Base-by-base conservation (phyloP, 2,113 vertebrate species). In the Carassius auratus region DNA sequence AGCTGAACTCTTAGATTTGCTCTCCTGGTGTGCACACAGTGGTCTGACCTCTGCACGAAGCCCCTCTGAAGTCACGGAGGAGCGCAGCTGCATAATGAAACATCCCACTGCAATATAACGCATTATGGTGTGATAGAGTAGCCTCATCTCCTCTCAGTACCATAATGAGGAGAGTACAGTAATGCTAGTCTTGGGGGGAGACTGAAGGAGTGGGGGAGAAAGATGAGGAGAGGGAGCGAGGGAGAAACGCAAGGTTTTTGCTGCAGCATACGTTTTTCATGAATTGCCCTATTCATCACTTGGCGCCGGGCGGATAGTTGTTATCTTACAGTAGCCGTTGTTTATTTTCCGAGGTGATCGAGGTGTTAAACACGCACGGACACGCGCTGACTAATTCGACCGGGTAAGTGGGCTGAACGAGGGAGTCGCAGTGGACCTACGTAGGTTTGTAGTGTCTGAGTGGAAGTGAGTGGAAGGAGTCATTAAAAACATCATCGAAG, bases 391-490 rank as follows among this genome's bases (percentile, higher is more conserved):
- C 68, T 73, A 83, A 73, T 83, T 55, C 81, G 14, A 69, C n/a
- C 13, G 23, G 26, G 64, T 73, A 71, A n/a, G 33, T 71, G 62
- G 36, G 21, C 64, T 69, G 42, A 75, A 23, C 15, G 42, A 64
- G 30, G 61, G 76, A 84, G 64, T 55, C 12, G 19, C 14, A 73
- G 76, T 10, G 55, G 77, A 59, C 45, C 12, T 69, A 61, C 2
- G 26, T 80, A 91, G 87, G 88, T 92, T 90, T 90, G 90, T 80
- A 38, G 88, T 84, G 90, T 89, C 90, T 93, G 64, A 74, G 50
- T 86, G 85, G 73, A 48, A 10, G 23, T 68, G 14, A 68, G 64
- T 68, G 33, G 33, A 68, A 68, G 13, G 13, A 61, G 55, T 33
- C 71, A 69, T 48, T 75, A 30, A 75, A 85, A 76, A 62, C 59